Conservation (phyloP, 2,797 vertebrate genomes). For the Glossophaga mutica region DNA sequence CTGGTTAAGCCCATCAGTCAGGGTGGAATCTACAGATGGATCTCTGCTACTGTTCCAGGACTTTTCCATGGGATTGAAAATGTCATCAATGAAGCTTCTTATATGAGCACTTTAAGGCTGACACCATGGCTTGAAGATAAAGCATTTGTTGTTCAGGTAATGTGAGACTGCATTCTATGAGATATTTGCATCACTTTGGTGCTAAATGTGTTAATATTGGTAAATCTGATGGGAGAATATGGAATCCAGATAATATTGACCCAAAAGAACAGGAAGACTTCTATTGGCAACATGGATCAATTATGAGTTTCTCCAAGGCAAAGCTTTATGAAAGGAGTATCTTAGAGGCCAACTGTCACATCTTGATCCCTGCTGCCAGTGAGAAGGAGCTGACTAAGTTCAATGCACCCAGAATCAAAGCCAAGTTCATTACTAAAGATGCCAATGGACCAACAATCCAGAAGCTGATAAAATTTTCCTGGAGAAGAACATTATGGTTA, state of each 20-base stretch:
- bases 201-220: conserved; percentile 95
- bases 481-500: conserved; percentile 96
- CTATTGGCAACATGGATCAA: conserved; percentile 96
- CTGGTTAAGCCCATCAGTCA: conserved; percentile 98
- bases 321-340: conserved; percentile 92
- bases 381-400: conserved; percentile 95
- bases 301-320: conserved; percentile 96
- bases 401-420: conserved; percentile 94
- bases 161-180: conserved; percentile 95
- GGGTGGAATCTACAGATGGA: conserved; percentile 95
- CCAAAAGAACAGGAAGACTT: conserved; percentile 98
- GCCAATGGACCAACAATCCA: conserved; percentile 96
- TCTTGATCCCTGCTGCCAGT: conserved; percentile 96
- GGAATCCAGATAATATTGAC: conserved; percentile 96
- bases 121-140: conserved; percentile 96
- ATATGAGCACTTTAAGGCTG: conserved; percentile 96
- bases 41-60: conserved; percentile 96
- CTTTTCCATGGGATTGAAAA: conserved; percentile 99
- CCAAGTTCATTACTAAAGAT: conserved; percentile 99
- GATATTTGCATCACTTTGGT: conserved; percentile 96
- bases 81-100: conserved; percentile 97
- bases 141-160: conserved; percentile 98
- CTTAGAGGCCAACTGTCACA: conserved; percentile 94
- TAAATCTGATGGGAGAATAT: conserved; percentile 94
- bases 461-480: conserved; percentile 97